Evolutionary conservation across 1,140 invertebrate species (phyloP).

Genomic region (Pseudoatta argentina): DNA sequence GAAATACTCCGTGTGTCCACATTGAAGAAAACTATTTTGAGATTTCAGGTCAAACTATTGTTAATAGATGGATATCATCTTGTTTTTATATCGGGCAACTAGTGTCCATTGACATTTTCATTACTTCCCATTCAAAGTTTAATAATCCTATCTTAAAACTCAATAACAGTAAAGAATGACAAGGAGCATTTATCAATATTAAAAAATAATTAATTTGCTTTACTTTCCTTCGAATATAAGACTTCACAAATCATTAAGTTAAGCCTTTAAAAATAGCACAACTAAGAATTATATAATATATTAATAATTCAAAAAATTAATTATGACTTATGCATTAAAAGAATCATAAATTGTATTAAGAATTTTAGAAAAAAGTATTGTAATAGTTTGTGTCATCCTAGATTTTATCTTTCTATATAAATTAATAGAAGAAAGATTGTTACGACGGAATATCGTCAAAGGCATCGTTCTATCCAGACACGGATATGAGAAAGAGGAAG

Average conservation of each 20-base stretch:
- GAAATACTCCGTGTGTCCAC: not conserved
- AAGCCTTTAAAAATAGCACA: not conserved
- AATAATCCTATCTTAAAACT: not conserved
- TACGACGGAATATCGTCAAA: not conserved
- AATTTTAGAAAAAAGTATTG: not conserved
- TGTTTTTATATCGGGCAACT: not conserved
- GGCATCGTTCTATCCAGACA: not conserved
- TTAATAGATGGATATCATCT: not conserved
- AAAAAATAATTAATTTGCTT: not conserved
- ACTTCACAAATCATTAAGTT: not conserved
- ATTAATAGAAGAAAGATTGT: not conserved
- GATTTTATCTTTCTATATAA: not conserved
- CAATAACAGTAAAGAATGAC: not conserved
- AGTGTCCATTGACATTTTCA: conserved; percentile 5
- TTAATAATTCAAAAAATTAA: not conserved
- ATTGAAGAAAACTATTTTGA: not conserved
- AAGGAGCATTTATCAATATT: not conserved
- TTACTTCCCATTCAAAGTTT: not conserved
- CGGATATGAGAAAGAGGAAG: not conserved
- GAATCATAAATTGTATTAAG: not conserved
- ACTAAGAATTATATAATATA: not conserved
- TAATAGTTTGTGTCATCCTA: not conserved
- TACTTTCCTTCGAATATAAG: not conserved
- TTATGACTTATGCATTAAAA: not conserved
- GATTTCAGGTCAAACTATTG: conserved; percentile 55